phyloP scores from a whole-genome alignment of 2,797 vertebrate genomes.

The Pelobates cultripes region DNA sequence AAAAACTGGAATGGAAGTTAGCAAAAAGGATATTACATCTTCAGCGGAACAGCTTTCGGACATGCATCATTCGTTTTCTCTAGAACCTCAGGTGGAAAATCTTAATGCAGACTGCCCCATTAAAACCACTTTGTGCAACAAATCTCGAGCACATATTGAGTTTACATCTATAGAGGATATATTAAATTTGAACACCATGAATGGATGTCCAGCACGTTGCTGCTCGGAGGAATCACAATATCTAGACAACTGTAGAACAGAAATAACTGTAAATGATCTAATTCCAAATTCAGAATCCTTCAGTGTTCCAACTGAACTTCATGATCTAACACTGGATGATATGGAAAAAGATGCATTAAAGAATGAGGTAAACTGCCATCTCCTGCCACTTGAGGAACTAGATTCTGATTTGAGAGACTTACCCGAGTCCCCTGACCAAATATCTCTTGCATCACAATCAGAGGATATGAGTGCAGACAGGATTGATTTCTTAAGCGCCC shows the following conservation, averaged over 20 bases:
- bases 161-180: conserved; percentile 73
- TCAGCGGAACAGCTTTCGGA: conserved; percentile 87
- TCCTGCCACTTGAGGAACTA: conserved; percentile 73
- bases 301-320: conserved; percentile 61
- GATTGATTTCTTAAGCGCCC: conserved; percentile 92
- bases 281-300: conserved; percentile 65
- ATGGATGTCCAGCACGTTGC: conserved; percentile 68
- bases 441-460: conserved; percentile 63
- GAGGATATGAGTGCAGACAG: conserved; percentile 81
- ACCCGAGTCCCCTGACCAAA: conserved; percentile 68
- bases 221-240: conserved; percentile 65
- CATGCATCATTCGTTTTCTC: conserved; percentile 68
- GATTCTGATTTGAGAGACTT: conserved; percentile 70
- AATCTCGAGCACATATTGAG: conserved; percentile 70
- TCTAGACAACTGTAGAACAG: conserved; percentile 70
- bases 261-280: conserved; percentile 66
- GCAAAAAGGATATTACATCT: conserved; percentile 80
- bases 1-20: conserved; percentile 77
- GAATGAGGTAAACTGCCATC: conserved; percentile 77
- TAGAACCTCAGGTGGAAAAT: conserved; percentile 60
- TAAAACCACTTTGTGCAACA: conserved; percentile 59
- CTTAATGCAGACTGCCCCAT: conserved; percentile 61
- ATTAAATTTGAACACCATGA: conserved; percentile 75
- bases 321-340: conserved; percentile 73
- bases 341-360: conserved; percentile 83